Conservation (phyloP, 2,888 invertebrate species). For the Trachelus troglodyta region DNA sequence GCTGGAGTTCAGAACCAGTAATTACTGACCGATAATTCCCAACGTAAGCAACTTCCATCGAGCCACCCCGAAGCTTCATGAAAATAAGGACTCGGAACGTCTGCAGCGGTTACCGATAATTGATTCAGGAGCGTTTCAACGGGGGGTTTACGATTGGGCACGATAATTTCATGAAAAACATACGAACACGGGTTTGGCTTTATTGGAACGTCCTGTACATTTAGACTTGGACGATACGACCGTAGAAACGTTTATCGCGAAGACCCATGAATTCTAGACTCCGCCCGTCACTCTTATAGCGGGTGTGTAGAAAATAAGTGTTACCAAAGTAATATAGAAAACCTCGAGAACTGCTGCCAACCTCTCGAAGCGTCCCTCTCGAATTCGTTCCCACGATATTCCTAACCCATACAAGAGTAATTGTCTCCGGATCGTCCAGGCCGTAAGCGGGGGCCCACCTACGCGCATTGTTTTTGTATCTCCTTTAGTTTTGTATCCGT, state of each 20-base stretch:
- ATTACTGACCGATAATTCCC: conserved; percentile 20
- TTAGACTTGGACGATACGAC: neutral
- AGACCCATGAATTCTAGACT: no score
- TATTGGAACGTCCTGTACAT: neutral
- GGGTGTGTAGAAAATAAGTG: neutral
- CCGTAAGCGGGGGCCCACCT: neutral
- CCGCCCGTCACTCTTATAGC: neutral
- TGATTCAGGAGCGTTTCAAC: neutral
- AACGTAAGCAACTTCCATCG: conserved; percentile 2
- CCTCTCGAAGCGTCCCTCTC: neutral
- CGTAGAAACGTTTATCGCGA: neutral
- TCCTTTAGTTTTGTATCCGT: neutral
- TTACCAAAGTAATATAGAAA: neutral
- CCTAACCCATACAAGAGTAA: neutral
- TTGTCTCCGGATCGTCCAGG: neutral
- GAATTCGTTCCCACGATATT: neutral
- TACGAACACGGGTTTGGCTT: neutral
- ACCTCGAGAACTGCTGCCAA: neutral
- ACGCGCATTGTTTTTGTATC: neutral
- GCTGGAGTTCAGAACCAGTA: conserved; percentile 15
- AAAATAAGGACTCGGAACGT: neutral
- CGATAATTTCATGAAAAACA: neutral
- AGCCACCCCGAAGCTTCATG: neutral
- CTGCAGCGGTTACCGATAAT: neutral
- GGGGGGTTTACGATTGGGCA: neutral